Evolutionary conservation across 1,140 invertebrate species (phyloP).

Genomic region (Drosophila serrata): DNA sequence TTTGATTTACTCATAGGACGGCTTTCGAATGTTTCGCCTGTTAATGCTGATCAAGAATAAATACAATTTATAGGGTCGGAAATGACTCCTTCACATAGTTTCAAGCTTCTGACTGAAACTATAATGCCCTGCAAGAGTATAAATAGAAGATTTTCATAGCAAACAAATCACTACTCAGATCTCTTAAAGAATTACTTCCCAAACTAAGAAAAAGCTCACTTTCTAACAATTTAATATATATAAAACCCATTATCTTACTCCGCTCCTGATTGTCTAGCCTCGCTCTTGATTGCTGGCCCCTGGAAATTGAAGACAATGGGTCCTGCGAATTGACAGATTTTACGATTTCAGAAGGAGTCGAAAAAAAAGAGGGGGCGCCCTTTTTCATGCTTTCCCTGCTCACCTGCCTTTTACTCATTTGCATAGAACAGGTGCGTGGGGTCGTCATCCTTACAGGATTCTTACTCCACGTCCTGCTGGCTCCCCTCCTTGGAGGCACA

Average conservation of each 20-base stretch:
- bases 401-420: slow-evolving; percentile 45
- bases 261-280: not conserved
- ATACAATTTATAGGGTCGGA: too few relatives aligned
- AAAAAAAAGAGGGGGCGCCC: not conserved
- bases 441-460: not conserved
- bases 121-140: too few relatives aligned
- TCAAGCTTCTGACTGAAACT: too few relatives aligned
- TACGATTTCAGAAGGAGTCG: slow-evolving; percentile 43
- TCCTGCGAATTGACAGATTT: slow-evolving; percentile 79
- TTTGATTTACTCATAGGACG: too few relatives aligned
- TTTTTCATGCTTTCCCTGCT: not conserved
- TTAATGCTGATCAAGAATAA: too few relatives aligned
- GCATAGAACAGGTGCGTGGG: slow-evolving; percentile 59
- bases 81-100: too few relatives aligned
- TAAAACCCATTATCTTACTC: not conserved
- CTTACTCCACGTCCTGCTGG: not conserved
- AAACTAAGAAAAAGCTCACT: not conserved
- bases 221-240: not conserved
- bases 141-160: too few relatives aligned
- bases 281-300: slow-evolving; percentile 28
- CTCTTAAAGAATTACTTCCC: too few relatives aligned
- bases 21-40: too few relatives aligned
- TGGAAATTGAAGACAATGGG: slow-evolving; percentile 74
- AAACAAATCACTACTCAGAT: too few relatives aligned
- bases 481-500: not conserved